A percentile compares a stretch with the other conserved stretches of the same genome.
These are phyloP conservation scores for Marmota monax DNA, from an alignment of 2,113 vertebrate genomes.

Conservation along the genomic window DNA sequence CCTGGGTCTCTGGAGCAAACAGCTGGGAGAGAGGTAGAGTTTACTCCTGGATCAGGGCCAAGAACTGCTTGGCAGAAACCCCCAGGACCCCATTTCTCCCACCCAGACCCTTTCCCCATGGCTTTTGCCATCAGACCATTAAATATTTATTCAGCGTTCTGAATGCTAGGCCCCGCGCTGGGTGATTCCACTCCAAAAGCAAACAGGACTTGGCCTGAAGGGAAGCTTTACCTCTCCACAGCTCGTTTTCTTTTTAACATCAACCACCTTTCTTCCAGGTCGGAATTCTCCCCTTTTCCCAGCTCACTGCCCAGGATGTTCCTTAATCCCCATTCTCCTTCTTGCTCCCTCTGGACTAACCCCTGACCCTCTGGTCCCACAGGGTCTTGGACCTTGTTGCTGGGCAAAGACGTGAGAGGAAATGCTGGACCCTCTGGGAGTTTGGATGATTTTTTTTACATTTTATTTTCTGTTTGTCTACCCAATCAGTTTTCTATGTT, in stretches of 20 bases:
- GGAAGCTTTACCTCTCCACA: slow-evolving; percentile 36
- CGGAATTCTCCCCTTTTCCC: slow-evolving; percentile 66
- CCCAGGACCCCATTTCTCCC: slow-evolving; percentile 52
- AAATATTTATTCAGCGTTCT: slow-evolving; percentile 57
- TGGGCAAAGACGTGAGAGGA: slow-evolving; percentile 84
- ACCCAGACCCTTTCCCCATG: slow-evolving; percentile 45
- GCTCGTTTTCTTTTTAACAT: slow-evolving; percentile 46
- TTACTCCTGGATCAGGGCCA: slow-evolving; percentile 38
- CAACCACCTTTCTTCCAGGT: slow-evolving; percentile 69
- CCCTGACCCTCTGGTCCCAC: slow-evolving; percentile 45
- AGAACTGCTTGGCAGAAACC: slow-evolving; percentile 63
- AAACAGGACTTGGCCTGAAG: slow-evolving; percentile 56
- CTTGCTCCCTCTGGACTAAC: slow-evolving; percentile 65
- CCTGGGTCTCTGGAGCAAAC: slow-evolving; percentile 27
- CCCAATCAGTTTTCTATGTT: slow-evolving; percentile 71
- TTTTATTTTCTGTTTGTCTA: slow-evolving; percentile 66
- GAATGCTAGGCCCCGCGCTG: slow-evolving; percentile 39
- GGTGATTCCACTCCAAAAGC: slow-evolving; percentile 33
- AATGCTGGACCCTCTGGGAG: slow-evolving; percentile 82
- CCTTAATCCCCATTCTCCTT: slow-evolving; percentile 46
- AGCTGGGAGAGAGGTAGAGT: slow-evolving; percentile 70
- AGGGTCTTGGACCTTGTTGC: slow-evolving; percentile 67
- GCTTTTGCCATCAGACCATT: slow-evolving; percentile 62
- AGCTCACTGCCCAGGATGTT: slow-evolving; percentile 51
- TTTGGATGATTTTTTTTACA: slow-evolving; percentile 68